These are phyloP conservation scores for Vidua macroura DNA, from an alignment of 2,113 vertebrate species.

Conservation along the genomic window DNA sequence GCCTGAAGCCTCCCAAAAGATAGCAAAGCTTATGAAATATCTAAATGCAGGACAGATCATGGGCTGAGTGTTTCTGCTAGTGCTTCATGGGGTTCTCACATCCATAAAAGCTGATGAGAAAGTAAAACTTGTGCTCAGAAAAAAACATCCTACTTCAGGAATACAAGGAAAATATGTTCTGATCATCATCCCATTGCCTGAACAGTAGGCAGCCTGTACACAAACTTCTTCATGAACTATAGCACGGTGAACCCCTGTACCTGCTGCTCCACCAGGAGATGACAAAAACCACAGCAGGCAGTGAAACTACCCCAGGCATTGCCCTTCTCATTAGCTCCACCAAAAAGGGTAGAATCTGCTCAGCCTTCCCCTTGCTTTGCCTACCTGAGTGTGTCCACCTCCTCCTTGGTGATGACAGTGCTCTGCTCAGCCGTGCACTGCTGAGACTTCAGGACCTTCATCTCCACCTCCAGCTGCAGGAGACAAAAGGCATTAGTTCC, in stretches of 20 bases:
- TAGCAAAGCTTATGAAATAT: background rate
- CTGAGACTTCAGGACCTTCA: slow-evolving; percentile 74
- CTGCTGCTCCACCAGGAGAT: background rate
- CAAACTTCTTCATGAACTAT: rapidly evolving
- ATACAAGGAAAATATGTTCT: background rate
- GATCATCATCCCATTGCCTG: background rate
- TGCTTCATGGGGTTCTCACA: background rate
- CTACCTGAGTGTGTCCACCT: slow-evolving; percentile 72
- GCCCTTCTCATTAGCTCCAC: background rate
- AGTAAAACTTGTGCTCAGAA: background rate
- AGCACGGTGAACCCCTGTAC: background rate
- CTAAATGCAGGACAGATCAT: background rate
- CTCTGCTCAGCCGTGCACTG: slow-evolving; percentile 49
- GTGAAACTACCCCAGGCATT: background rate
- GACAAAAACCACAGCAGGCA: background rate
- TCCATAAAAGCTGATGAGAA: background rate
- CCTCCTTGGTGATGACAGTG: slow-evolving; percentile 65
- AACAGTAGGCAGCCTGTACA: rapidly evolving
- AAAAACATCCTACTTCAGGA: background rate
- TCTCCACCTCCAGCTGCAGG: slow-evolving; percentile 74
- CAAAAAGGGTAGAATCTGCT: background rate
- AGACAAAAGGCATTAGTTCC: slow-evolving; percentile 10
- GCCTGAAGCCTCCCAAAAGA: background rate
- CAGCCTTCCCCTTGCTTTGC: background rate
- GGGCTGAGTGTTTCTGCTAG: background rate